Percentiles rank a stretch among this genome's conserved stretches.
phyloP scores from a whole-genome alignment of 2,797 vertebrate genomes.

The Labroides dimidiatus region DNA sequence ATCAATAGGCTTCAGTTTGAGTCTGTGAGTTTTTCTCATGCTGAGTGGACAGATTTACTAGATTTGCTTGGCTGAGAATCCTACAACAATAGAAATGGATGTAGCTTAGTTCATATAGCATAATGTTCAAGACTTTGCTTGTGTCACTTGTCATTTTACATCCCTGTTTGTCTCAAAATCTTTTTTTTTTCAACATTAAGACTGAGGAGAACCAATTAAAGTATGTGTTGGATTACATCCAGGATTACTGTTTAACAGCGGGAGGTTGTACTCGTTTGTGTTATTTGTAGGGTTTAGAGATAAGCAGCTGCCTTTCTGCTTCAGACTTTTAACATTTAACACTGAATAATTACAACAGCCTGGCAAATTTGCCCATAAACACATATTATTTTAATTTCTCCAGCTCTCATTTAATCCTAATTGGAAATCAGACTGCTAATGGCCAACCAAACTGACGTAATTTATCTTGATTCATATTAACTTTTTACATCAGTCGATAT shows the following conservation, averaged over 20 bases:
- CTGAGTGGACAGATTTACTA: conserved; percentile 14
- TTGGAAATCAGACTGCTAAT: conserved; percentile 36
- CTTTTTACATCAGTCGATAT: conserved; percentile 36
- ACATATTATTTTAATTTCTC: conserved; percentile 9
- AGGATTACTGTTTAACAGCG: conserved; percentile 27
- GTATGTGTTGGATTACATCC: conserved; percentile 16
- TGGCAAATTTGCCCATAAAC: conserved; percentile 11
- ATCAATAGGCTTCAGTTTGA: conserved; percentile 44
- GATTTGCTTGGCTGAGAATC: conserved; percentile 18
- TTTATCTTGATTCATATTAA: conserved; percentile 52
- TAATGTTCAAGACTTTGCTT: conserved; percentile 10
- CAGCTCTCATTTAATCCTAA: conserved; percentile 46
- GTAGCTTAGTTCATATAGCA: conserved; percentile 19
- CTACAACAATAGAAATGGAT: conserved; percentile 12
- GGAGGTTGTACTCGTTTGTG: neutral
- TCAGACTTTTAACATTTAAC: conserved; percentile 38
- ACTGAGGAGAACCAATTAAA: conserved; percentile 26
- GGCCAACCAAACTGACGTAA: conserved; percentile 34
- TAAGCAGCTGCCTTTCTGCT: conserved; percentile 39
- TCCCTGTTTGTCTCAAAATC: neutral
- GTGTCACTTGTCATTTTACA: conserved; percentile 14
- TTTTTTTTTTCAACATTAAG: neutral
- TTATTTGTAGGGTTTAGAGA: conserved; percentile 7
- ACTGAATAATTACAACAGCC: conserved; percentile 35
- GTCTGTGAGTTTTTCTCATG: conserved; percentile 15